These are phyloP conservation scores for Sebastes ruberrimus DNA, from an alignment of 2,797 vertebrate genomes.

Conservation along the genomic window DNA sequence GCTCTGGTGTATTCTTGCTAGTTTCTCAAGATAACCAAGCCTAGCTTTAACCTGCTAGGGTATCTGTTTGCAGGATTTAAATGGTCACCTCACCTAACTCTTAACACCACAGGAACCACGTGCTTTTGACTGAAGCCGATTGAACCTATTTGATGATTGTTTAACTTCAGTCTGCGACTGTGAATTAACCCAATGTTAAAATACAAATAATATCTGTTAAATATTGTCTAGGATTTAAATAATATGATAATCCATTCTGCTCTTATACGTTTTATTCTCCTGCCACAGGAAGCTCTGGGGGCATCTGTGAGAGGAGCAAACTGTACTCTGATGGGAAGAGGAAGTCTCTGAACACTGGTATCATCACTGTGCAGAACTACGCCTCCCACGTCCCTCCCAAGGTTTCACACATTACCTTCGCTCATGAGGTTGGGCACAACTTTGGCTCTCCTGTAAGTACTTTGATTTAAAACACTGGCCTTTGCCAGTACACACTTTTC, in stretches of 20 bases:
- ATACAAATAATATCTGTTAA: not conserved
- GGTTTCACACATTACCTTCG: constrained; percentile 98
- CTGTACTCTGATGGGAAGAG: constrained; percentile 93
- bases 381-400: constrained; percentile 96
- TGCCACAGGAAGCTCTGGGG: constrained; percentile 91
- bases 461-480: not conserved
- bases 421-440: constrained; percentile 98
- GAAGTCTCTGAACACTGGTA: constrained; percentile 98
- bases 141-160: not conserved
- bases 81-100: not conserved
- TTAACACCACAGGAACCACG: not conserved
- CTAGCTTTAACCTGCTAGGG: not conserved
- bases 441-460: constrained; percentile 97
- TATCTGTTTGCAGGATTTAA: not conserved
- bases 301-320: constrained; percentile 95
- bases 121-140: not conserved
- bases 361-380: constrained; percentile 99
- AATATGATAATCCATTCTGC: not conserved
- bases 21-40: not conserved
- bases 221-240: not conserved
- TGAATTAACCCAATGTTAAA: not conserved
- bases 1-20: not conserved
- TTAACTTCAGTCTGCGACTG: not conserved
- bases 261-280: not conserved
- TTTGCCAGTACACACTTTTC: not conserved